phyloP scores from a whole-genome alignment of 2,797 vertebrate species.

The Myripristis murdjan region DNA sequence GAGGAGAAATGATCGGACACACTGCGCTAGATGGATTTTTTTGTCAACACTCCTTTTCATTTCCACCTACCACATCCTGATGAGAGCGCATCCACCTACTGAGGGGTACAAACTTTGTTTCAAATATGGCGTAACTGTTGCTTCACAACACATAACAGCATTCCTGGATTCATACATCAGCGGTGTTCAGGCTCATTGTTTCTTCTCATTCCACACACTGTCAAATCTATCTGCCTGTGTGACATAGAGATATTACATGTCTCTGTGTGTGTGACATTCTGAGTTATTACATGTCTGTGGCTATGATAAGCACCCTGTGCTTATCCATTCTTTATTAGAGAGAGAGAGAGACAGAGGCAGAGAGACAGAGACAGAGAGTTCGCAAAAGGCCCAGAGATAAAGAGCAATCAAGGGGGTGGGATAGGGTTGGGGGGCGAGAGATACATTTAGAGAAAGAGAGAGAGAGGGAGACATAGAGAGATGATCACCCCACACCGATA shows the following conservation, averaged over 20 bases:
- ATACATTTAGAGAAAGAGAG: neutral
- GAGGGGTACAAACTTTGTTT: constrained; percentile 34
- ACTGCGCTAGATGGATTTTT: constrained; percentile 53
- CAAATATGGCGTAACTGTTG: neutral
- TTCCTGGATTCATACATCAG: constrained; percentile 31
- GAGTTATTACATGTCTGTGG: constrained; percentile 81
- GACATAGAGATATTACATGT: constrained; percentile 77
- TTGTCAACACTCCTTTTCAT: constrained; percentile 39
- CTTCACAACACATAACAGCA: constrained; percentile 15
- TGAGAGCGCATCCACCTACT: constrained; percentile 13
- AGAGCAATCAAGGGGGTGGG: neutral
- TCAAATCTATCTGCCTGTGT: constrained; percentile 58
- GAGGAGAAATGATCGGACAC: constrained; percentile 47
- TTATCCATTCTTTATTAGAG: constrained; percentile 75
- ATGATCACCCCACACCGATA: constrained; percentile 41
- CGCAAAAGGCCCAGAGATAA: neutral
- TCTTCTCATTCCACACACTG: constrained; percentile 48
- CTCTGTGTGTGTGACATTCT: constrained; percentile 70
- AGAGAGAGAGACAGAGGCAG: constrained; percentile 30
- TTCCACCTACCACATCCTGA: constrained; percentile 24
- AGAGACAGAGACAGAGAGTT: neutral
- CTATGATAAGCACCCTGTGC: constrained; percentile 66
- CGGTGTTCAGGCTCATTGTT: constrained; percentile 35
- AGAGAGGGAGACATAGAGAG: constrained; percentile 1
- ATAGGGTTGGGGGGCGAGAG: neutral